Base-by-base conservation (phyloP, 2,113 vertebrate genomes). In the Takifugu bimaculatus region DNA sequence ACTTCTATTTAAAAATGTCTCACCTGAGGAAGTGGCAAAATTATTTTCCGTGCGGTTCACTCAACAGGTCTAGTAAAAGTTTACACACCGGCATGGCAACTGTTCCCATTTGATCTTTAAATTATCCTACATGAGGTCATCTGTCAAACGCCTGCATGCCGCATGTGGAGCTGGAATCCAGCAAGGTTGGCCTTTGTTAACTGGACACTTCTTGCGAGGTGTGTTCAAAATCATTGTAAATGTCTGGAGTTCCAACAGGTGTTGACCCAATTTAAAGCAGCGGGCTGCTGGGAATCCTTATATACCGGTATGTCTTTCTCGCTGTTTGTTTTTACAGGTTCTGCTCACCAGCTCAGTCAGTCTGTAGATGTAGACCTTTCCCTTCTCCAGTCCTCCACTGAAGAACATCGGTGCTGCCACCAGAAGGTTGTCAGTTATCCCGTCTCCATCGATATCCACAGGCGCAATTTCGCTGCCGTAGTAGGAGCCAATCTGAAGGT, bases 321-420 rank as follows among this genome's bases (percentile, higher is more conserved):
- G 63, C 13, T 58, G 20, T 58, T 26, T 58, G 13, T 62, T n/a
- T 39, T 57, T 26, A 2, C 14, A 6, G 25, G 63, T 68, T 48
- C n/a, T 43, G 72, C 77, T 35, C 66, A 92, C 91, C 88, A 88
- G 84, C 84, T 95, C 92, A 13, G 64, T 92, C 54, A 93, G 83
- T 70, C 58, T 29, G 84, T 98, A 99, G 78, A 96, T 77, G 3
- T 96, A 97, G 60, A 99, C 94, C 56, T 88, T 92, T 11, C 97
- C 97, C 48, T 92, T 88, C 85, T 99, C 97, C 47, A 94, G 70
- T 70, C 94, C 94, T 65, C 92, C 92, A 0, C 92, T 95, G 91
- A 98, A 98, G 86, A 90, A 98, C 97, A 98, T 99, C 25, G 97
- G 97, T 0, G 96, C 97, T 3, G 92, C 94, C 76, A 99, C 94